Percentiles rank a stretch among this genome's conserved stretches.
phyloP scores from a whole-genome alignment of 1,140 invertebrate genomes.

The Euwallacea fornicatus region DNA sequence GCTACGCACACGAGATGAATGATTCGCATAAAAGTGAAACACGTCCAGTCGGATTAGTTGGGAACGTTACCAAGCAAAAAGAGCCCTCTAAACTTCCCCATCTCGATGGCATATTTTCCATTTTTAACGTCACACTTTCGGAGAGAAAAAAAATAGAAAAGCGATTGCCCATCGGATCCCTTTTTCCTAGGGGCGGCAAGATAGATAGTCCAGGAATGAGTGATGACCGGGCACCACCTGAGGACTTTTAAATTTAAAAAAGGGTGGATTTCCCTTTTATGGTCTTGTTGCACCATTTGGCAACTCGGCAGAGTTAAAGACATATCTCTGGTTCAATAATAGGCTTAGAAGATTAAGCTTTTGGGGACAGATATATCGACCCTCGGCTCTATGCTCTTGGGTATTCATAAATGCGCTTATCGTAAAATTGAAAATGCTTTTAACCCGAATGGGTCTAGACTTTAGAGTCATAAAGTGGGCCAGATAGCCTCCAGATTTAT shows the following conservation, averaged over 20 bases:
- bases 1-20: not conserved
- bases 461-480: conserved; percentile 25
- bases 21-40: not conserved
- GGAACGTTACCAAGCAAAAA: conserved; percentile 10
- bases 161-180: conserved; percentile 15
- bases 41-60: not conserved
- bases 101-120: conserved; percentile 12
- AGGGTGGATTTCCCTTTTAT: conserved; percentile 10
- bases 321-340: conserved; percentile 15
- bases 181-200: conserved; percentile 21
- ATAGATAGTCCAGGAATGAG: conserved; percentile 28
- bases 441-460: conserved; percentile 28
- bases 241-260: conserved; percentile 25
- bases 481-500: conserved; percentile 23
- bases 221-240: conserved; percentile 21
- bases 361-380: conserved; percentile 22
- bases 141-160: conserved; percentile 21
- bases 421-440: conserved; percentile 32
- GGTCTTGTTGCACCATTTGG: not conserved
- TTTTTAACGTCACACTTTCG: conserved; percentile 15
- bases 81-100: not conserved
- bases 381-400: conserved; percentile 13
- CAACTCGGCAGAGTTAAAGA: not conserved
- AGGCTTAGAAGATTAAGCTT: conserved; percentile 17
- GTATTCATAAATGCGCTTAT: conserved; percentile 28